A percentile compares a stretch with the other conserved stretches of the same genome.
Evolutionary conservation across 2,888 invertebrate genomes (phyloP).

Genomic region (Conus canariensis): DNA sequence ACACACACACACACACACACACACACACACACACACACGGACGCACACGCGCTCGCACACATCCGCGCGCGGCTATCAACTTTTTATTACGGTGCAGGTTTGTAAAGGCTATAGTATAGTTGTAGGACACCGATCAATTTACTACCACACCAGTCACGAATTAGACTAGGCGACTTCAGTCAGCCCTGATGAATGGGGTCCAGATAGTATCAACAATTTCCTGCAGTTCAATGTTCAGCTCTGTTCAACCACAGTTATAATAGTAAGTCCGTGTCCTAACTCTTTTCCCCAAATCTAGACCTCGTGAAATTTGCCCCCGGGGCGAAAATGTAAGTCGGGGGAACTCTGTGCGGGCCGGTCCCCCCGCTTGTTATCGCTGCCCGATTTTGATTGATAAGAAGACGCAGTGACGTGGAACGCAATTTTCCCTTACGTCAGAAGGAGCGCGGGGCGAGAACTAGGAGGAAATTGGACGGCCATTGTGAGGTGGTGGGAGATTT

Average conservation of each 20-base stretch:
- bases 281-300: not conserved
- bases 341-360: not conserved
- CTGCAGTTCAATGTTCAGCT: not conserved
- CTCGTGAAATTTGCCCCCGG: not conserved
- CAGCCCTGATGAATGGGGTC: not conserved
- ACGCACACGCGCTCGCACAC: too few relatives aligned
- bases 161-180: not conserved
- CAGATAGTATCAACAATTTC: not conserved
- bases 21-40: too few relatives aligned
- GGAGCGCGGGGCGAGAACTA: not conserved
- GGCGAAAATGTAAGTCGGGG: not conserved
- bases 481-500: not conserved
- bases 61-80: too few relatives aligned
- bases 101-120: too few relatives aligned
- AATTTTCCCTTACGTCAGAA: conserved; percentile 36
- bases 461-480: conserved; percentile 14
- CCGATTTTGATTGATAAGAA: conserved; percentile 6
- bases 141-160: too few relatives aligned
- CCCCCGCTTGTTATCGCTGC: not conserved
- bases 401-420: conserved; percentile 29
- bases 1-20: too few relatives aligned
- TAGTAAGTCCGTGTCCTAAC: not conserved
- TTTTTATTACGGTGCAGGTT: too few relatives aligned
- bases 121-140: too few relatives aligned
- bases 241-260: not conserved